These are phyloP conservation scores for Chaenodraco wilsoni DNA, from an alignment of 2,797 vertebrate genomes.

Conservation along the genomic window DNA sequence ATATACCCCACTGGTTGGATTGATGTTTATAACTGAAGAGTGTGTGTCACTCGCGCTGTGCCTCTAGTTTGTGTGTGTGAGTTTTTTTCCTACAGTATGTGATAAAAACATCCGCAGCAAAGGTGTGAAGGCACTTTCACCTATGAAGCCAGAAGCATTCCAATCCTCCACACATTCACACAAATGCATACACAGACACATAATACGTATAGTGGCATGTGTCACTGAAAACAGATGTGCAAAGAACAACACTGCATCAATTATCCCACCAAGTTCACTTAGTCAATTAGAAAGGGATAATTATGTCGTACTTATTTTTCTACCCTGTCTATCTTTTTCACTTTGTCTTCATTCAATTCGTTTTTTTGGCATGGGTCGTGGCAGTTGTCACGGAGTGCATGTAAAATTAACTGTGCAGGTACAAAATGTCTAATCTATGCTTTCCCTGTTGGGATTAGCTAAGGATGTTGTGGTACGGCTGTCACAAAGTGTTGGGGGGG, in stretches of 20 bases:
- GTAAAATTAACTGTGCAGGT: conserved; percentile 80
- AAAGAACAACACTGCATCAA: conserved; percentile 69
- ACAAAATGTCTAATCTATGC: conserved; percentile 79
- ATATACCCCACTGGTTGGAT: neutral
- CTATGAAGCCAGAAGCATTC: conserved; percentile 52
- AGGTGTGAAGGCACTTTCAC: conserved; percentile 64
- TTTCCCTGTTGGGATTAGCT: conserved; percentile 77
- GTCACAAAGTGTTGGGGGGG: conserved; percentile 72
- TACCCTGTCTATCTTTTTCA: conserved; percentile 54
- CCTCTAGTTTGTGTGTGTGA: conserved; percentile 10
- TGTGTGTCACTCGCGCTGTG: conserved; percentile 12
- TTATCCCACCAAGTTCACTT: conserved; percentile 68
- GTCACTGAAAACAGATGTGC: conserved; percentile 70
- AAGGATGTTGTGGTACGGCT: conserved; percentile 72
- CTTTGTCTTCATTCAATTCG: conserved; percentile 24
- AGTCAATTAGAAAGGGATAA: conserved; percentile 71
- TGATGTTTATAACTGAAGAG: conserved; percentile 1
- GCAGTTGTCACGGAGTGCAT: conserved; percentile 70
- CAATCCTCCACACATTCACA: conserved; percentile 14
- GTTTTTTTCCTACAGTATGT: conserved; percentile 1
- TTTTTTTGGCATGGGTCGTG: conserved; percentile 64
- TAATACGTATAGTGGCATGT: conserved; percentile 31
- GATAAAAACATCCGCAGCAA: conserved; percentile 45
- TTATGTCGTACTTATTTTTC: conserved; percentile 68
- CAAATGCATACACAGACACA: conserved; percentile 4